Percentiles rank a stretch among this genome's conserved stretches.
These are phyloP conservation scores for Narcine bancroftii DNA, from an alignment of 2,113 vertebrate species.

Conservation along the genomic window DNA sequence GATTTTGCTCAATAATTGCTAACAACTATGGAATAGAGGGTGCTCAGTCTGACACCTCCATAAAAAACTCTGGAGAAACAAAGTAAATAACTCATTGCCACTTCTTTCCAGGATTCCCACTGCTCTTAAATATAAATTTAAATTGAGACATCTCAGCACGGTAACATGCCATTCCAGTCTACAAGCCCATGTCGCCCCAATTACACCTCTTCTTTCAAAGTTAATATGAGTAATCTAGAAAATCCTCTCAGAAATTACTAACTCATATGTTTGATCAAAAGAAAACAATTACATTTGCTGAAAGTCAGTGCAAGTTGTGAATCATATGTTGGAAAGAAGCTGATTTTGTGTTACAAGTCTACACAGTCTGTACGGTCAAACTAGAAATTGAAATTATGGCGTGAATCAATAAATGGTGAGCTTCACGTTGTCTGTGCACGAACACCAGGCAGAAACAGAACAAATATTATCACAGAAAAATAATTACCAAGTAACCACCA, in stretches of 20 bases:
- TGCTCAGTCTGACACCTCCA: background rate
- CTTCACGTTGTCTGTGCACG: background rate
- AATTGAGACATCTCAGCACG: no score
- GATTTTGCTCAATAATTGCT: background rate
- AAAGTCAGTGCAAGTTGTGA: background rate
- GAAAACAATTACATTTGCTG: background rate
- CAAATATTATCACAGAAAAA: background rate
- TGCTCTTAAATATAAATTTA: no score
- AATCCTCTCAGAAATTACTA: background rate
- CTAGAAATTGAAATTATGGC: background rate
- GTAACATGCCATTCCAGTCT: no score
- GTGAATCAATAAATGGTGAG: background rate
- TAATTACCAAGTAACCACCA: background rate
- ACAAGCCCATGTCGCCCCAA: no score
- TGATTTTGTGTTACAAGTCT: background rate
- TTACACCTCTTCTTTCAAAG: no score
- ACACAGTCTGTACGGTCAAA: background rate
- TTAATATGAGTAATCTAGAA: no score
- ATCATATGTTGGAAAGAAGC: background rate
- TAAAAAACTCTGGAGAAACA: background rate
- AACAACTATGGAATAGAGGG: background rate
- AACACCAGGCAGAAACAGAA: background rate
- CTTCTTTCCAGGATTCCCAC: background rate
- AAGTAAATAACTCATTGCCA: no score
- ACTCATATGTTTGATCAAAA: background rate